Evolutionary conservation across 2,113 vertebrate species (phyloP), one percentile per base, ranked within the genome.

Genomic region (Hiodon alosoides): DNA sequence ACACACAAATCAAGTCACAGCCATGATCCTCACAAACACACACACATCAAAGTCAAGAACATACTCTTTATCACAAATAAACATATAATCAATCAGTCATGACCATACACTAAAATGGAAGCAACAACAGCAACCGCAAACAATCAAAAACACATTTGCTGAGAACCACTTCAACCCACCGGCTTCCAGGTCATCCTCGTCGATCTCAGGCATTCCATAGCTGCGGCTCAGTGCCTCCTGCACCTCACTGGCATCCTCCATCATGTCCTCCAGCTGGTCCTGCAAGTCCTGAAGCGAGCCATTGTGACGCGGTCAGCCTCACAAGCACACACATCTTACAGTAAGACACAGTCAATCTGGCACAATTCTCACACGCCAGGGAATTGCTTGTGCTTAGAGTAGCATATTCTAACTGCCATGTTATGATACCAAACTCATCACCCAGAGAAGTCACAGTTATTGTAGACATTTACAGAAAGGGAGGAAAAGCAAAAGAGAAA

Each of bases 211-310:
- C 50, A 95, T 98, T 77, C 95, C 94, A 14, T 99, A 98, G 87
- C 92, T 98, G 76, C 96, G 95, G 82, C 96, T 94, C 84, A 99
- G 88, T 0, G 96, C 91, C 79, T 99, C 96, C 77, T 98, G 97
- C 6, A 98, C 94, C 85, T 99, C 97, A 68, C 82, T 91, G 72
- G 96, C 95, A 51, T 98, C 95, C 81, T 98, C 97, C 97, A 99
- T 98, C 96, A 99, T 98, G 86, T 98, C 97, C 81, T 98, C 96
- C 79, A 99, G 87, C 76, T 98, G 96, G 85, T 99, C 96, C 89
- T 99, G 97, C 78, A 99, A 87, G 79, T 98, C 96, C 97, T 99
- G 83, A 13, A 3, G 31, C 31, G 31, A 31, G 31, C 31, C 31
- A 31, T 31, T 31, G 31, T 31, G 31, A 31, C 31, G 31, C 2